A percentile compares a stretch with the other conserved stretches of the same genome.
Evolutionary conservation across 2,888 invertebrate genomes (phyloP).

Genomic region (Anticlea derivata): DNA sequence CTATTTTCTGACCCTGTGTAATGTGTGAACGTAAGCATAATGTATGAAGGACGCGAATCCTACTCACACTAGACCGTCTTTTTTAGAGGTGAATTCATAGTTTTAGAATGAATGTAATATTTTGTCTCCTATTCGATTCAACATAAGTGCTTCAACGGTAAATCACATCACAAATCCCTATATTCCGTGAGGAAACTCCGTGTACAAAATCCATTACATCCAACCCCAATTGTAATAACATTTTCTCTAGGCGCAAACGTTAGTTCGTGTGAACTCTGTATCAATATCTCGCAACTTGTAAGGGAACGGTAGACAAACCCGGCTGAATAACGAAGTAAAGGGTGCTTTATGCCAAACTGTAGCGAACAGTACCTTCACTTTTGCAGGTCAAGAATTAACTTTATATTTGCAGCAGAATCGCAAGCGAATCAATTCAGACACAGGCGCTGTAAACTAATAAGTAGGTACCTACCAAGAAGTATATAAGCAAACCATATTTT

Average conservation of each 20-base stretch:
- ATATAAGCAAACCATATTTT: too few relatives aligned
- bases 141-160: not conserved
- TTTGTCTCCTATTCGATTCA: not conserved
- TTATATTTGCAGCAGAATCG: too few relatives aligned
- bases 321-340: constrained; percentile 28
- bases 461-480: too few relatives aligned
- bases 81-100: too few relatives aligned
- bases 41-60: too few relatives aligned
- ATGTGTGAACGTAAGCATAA: too few relatives aligned
- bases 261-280: constrained; percentile 59
- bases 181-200: constrained; percentile 24
- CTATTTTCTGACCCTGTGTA: too few relatives aligned
- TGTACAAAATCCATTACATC: constrained; percentile 24
- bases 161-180: constrained; percentile 16
- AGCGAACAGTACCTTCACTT: not conserved
- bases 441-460: too few relatives aligned
- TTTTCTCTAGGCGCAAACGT: constrained; percentile 58
- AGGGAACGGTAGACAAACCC: constrained; percentile 58
- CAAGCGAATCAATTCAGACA: not conserved
- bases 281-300: constrained; percentile 75
- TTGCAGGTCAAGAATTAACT: not conserved
- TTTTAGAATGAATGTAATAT: too few relatives aligned
- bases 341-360: constrained; percentile 11
- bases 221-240: constrained; percentile 54
- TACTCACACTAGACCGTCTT: too few relatives aligned